phyloP scores from a whole-genome alignment of 1,140 invertebrate genomes.

The Drosophila kikkawai region DNA sequence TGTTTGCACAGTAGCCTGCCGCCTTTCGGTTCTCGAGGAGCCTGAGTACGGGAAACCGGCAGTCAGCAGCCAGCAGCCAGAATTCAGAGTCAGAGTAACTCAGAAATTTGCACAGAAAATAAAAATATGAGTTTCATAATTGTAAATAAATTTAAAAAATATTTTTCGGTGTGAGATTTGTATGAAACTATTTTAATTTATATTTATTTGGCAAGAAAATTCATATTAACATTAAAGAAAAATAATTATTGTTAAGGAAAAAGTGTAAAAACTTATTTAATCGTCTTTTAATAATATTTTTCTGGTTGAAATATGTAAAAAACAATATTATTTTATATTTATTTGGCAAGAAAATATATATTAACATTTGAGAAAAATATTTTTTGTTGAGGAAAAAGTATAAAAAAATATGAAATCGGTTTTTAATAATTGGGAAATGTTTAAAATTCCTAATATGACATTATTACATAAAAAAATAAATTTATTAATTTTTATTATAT shows the following conservation, averaged over 20 bases:
- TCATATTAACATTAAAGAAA: neutral
- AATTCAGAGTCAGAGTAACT: conserved; percentile 12
- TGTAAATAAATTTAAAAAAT: neutral
- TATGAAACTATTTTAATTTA: neutral
- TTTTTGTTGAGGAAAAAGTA: no score
- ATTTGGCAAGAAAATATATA: neutral
- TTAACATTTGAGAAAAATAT: neutral
- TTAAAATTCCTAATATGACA: neutral
- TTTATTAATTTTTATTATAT: no score
- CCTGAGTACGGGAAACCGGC: conserved; percentile 15
- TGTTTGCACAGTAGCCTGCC: conserved; percentile 75
- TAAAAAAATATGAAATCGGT: no score
- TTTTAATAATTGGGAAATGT: no score
- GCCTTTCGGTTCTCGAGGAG: conserved; percentile 23
- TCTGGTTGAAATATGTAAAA: no score
- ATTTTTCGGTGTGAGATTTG: neutral
- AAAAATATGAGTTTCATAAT: neutral
- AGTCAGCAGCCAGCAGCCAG: neutral
- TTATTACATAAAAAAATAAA: no score
- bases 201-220: no score
- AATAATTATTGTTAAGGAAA: no score
- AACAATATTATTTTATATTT: neutral
- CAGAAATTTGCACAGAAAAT: neutral
- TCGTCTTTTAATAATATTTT: no score
- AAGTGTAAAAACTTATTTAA: no score